Conservation (phyloP, 64 coral and sea anemone genomes). For the Cladopsammia gracilis region DNA sequence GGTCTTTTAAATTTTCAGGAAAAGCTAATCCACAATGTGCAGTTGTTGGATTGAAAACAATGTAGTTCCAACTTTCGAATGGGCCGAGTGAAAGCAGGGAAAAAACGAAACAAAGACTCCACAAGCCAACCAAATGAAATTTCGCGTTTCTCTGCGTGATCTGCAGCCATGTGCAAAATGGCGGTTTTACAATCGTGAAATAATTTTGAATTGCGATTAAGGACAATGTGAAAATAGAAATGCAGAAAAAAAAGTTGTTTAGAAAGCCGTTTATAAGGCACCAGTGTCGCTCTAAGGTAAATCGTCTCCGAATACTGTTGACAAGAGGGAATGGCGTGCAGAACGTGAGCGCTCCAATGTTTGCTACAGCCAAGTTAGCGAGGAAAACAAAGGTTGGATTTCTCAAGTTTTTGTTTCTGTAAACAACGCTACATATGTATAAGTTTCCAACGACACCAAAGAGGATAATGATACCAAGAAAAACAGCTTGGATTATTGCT, state of each 20-base stretch:
- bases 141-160: conserved; percentile 68
- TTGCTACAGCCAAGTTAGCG: conserved; percentile 77
- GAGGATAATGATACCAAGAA: conserved; percentile 53
- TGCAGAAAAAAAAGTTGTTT: conserved; percentile 93
- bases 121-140: conserved; percentile 50
- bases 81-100: conserved; percentile 78
- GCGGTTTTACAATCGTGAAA: conserved; percentile 66
- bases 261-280: conserved; percentile 82
- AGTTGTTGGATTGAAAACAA: conserved; percentile 83
- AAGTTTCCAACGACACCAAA: conserved; percentile 75
- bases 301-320: conserved; percentile 68
- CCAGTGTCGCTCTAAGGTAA: conserved; percentile 48
- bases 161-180: conserved; percentile 41
- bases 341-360: conserved; percentile 75
- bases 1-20: conserved; percentile 56
- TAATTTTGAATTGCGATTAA: conserved; percentile 85
- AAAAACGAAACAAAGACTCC: conserved; percentile 60
- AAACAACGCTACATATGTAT: conserved; percentile 66
- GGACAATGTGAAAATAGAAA: conserved; percentile 85
- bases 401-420: conserved; percentile 80
- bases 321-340: conserved; percentile 81
- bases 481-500: conserved; percentile 60
- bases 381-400: conserved; percentile 91
- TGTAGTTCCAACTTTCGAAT: conserved; percentile 75
- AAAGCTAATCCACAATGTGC: conserved; percentile 92